These are phyloP conservation scores for Synergus laeviventris DNA, from an alignment of 2,888 invertebrate genomes.

Conservation along the genomic window DNA sequence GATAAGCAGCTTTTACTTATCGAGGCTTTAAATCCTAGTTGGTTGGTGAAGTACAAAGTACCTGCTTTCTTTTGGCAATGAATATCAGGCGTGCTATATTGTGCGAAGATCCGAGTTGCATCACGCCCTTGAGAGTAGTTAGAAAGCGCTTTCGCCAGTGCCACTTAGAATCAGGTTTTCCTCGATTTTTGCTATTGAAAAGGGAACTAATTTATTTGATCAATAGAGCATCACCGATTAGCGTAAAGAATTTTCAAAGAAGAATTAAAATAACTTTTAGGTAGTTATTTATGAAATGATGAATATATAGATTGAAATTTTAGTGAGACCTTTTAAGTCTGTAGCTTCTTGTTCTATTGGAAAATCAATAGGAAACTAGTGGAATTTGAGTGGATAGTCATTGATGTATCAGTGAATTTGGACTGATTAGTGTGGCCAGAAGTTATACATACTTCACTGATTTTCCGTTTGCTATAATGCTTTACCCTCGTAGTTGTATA, in stretches of 20 bases:
- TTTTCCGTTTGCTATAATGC: not conserved
- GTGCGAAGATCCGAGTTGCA: not conserved
- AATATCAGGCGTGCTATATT: not conserved
- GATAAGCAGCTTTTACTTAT: conserved; percentile 7
- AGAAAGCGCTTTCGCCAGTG: conserved; percentile 4
- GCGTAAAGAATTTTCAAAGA: no score
- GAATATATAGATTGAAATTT: no score
- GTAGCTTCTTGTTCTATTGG: no score
- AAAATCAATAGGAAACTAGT: no score
- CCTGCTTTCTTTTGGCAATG: not conserved
- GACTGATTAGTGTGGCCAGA: no score
- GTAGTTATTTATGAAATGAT: no score
- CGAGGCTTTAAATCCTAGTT: conserved; percentile 4
- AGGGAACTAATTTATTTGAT: not conserved
- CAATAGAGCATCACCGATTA: no score
- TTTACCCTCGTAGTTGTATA: not conserved
- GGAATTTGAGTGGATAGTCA: no score
- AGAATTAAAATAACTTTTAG: no score
- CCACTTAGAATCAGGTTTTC: conserved; percentile 3
- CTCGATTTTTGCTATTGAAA: conserved; percentile 1
- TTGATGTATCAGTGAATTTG: no score
- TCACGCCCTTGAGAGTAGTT: conserved; percentile 10
- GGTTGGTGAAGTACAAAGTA: not conserved
- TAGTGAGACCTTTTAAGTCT: no score
- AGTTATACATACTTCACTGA: no score